A percentile compares a stretch with the other conserved stretches of the same genome.
phyloP scores from a whole-genome alignment of 2,797 vertebrate genomes.

The Eulemur mongoz region DNA sequence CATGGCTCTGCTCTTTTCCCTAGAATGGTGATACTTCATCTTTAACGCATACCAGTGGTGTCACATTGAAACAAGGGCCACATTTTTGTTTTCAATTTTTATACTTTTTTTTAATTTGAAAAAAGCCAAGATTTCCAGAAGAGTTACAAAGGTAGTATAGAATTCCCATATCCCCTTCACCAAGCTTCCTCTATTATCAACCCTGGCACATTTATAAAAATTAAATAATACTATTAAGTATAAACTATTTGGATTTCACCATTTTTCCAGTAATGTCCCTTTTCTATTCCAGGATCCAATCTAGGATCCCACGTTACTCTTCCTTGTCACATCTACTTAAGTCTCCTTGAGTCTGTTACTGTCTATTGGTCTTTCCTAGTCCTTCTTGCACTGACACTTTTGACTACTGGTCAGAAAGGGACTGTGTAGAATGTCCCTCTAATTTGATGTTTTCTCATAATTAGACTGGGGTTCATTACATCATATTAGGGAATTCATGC shows the following conservation, averaged over 20 bases:
- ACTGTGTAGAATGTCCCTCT: not conserved
- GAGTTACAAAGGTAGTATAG: not conserved
- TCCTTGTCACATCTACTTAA: not conserved
- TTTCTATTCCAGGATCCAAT: not conserved
- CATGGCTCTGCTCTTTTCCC: not conserved
- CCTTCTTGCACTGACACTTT: not conserved
- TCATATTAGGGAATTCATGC: not conserved
- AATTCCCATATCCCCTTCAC: not conserved
- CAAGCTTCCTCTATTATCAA: not conserved
- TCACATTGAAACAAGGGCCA: not conserved
- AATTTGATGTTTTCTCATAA: not conserved
- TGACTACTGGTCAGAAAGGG: not conserved
- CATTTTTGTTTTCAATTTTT: slow-evolving; percentile 7
- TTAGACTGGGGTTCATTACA: not conserved
- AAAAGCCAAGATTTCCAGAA: not conserved
- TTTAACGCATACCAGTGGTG: not conserved
- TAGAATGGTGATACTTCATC: not conserved
- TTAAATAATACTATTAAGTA: not conserved
- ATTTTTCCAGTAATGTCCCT: not conserved
- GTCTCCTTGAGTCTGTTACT: not conserved
- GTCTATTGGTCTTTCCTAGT: not conserved
- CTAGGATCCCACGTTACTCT: no score
- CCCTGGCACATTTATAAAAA: not conserved
- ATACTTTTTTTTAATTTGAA: not conserved
- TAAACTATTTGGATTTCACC: not conserved